These are phyloP conservation scores for Panthera tigris DNA, from an alignment of 2,113 vertebrate species.

Conservation along the genomic window DNA sequence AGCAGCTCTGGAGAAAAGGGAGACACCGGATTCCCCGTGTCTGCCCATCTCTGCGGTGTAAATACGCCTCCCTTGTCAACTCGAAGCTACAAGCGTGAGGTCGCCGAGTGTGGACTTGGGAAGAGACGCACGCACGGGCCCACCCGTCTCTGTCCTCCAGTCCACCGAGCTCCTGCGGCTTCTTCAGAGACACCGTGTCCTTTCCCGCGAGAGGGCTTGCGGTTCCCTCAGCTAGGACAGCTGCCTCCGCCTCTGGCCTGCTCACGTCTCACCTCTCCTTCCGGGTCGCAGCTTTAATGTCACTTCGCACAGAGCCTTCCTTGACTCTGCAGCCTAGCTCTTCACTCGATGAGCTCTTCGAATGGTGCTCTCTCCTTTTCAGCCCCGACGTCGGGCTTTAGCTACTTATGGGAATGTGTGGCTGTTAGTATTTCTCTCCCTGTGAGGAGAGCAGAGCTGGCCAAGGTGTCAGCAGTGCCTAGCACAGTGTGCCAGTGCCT, in stretches of 20 bases:
- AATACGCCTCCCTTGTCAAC: not conserved
- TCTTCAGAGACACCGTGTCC: not conserved
- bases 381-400: not conserved
- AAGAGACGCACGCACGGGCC: fast-evolving
- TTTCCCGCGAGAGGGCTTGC: not conserved
- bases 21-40: not conserved
- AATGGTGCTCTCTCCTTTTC: not conserved
- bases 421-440: not conserved
- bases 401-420: not conserved
- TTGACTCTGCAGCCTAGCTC: not conserved
- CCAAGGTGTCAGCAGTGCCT: fast-evolving
- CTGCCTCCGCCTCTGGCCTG: not conserved
- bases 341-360: not conserved
- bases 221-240: not conserved
- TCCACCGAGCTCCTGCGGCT: not conserved
- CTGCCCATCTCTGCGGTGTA: not conserved
- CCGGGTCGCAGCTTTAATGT: not conserved
- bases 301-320: not conserved
- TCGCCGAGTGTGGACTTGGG: not conserved
- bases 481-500: not conserved
- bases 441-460: not conserved
- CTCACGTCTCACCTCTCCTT: not conserved
- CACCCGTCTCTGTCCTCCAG: fast-evolving
- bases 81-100: not conserved
- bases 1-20: not conserved